Evolutionary conservation across 2,888 invertebrate genomes (phyloP).

Genomic region (Endotricha flammealis): DNA sequence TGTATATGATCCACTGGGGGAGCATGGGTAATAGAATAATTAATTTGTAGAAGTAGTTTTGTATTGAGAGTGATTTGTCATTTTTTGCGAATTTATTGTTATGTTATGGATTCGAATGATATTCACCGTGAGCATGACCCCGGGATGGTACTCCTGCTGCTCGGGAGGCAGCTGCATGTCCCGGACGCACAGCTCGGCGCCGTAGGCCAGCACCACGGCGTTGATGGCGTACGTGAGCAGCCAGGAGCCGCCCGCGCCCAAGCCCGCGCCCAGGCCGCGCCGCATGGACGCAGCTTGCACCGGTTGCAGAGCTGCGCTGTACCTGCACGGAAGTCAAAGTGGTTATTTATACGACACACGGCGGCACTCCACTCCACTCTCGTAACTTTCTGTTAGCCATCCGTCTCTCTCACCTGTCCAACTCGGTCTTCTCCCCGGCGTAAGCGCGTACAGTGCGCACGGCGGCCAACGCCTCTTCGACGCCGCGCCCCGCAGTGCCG

Average conservation of each 20-base stretch:
- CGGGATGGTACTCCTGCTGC: conserved; percentile 81
- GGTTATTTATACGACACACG: background rate
- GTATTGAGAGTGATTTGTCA: too few species aligned
- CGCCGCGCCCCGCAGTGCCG: conserved; percentile 84
- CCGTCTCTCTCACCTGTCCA: conserved; percentile 50
- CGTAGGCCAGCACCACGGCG: conserved; percentile 88
- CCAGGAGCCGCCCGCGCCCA: conserved; percentile 85
- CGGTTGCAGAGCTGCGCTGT: conserved; percentile 63
- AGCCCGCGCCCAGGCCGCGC: conserved; percentile 81
- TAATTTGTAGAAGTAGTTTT: too few species aligned
- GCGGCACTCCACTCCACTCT: too few species aligned
- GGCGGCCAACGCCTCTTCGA: conserved; percentile 85
- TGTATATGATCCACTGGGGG: too few species aligned
- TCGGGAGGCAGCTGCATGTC: conserved; percentile 77
- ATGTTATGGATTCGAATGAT: too few species aligned
- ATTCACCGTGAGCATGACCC: conserved; percentile 82
- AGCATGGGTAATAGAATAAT: too few species aligned
- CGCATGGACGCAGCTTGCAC: conserved; percentile 77
- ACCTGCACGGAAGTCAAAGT: conserved; percentile 40
- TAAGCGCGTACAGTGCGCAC: conserved; percentile 59
- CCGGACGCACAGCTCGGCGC: conserved; percentile 81
- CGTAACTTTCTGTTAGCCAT: too few species aligned
- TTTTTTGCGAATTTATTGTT: too few species aligned
- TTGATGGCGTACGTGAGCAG: conserved; percentile 85
- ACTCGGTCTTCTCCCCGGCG: conserved; percentile 83